Evolutionary conservation across 2,113 vertebrate species (phyloP).

Genomic region (Dendropsophus ebraccatus): DNA sequence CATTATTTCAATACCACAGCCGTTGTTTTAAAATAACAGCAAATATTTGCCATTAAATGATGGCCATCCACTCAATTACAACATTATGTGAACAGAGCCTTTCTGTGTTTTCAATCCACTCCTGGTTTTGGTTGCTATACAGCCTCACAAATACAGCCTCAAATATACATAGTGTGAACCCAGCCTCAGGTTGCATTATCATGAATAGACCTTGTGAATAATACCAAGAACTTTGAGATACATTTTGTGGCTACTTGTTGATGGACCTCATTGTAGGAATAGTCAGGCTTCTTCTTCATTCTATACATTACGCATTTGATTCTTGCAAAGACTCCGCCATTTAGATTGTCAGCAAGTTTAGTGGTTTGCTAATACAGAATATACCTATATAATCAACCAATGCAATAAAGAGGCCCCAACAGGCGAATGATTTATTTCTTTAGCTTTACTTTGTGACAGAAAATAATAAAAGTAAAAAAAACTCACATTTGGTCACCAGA

Average conservation of each 20-base stretch:
- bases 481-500: background rate
- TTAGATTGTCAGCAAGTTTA: background rate
- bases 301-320: background rate
- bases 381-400: background rate
- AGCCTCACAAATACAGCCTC: too few species aligned
- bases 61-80: too few species aligned
- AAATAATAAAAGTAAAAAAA: background rate
- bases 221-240: constrained; percentile 19
- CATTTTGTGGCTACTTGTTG: constrained; percentile 24
- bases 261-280: background rate
- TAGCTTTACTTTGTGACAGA: background rate
- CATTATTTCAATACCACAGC: too few species aligned
- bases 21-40: too few species aligned
- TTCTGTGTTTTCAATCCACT: too few species aligned
- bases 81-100: too few species aligned
- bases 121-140: too few species aligned
- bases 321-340: background rate
- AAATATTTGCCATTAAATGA: too few species aligned
- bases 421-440: background rate
- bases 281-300: background rate
- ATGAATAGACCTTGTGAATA: constrained; percentile 34
- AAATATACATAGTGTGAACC: too few species aligned
- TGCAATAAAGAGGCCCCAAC: background rate
- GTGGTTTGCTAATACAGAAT: background rate
- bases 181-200: constrained; percentile 40